Percentiles rank a stretch among this genome's conserved stretches.
Evolutionary conservation across 2,888 invertebrate species (phyloP).

Genomic region (Caenorhabditis macrosperma): DNA sequence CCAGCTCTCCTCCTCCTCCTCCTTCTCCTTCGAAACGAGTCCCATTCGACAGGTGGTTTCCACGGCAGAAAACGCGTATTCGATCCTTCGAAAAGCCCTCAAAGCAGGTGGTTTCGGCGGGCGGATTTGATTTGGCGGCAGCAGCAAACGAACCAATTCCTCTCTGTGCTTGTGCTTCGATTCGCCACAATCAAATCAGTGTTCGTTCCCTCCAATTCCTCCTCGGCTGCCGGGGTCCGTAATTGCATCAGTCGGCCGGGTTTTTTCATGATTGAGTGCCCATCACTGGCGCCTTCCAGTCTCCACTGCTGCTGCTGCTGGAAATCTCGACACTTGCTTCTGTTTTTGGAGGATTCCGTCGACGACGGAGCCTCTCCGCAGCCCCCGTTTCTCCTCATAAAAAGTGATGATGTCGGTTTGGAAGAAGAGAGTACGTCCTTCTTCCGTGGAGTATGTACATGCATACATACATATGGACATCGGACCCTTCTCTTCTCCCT

Average conservation of each 20-base stretch:
- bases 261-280: constrained; percentile 51
- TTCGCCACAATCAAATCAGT: constrained; percentile 43
- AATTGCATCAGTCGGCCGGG: constrained; percentile 47
- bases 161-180: constrained; percentile 11
- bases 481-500: constrained; percentile 33
- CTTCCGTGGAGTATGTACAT: constrained; percentile 39
- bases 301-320: neutral
- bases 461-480: constrained; percentile 47
- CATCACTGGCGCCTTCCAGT: constrained; percentile 13
- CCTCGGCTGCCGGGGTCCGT: constrained; percentile 20
- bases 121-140: constrained; percentile 34
- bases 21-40: neutral
- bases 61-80: neutral
- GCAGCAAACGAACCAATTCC: constrained; percentile 36
- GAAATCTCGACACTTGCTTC: constrained; percentile 3
- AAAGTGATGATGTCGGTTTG: constrained; percentile 51
- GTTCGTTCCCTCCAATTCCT: constrained; percentile 17
- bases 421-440: constrained; percentile 29
- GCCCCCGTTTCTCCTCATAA: constrained; percentile 31
- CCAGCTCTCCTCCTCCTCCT: neutral
- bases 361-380: no score
- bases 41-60: neutral
- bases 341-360: constrained; percentile 6
- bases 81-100: neutral
- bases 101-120: constrained; percentile 31